Conservation (phyloP, 2,888 invertebrate genomes). For the Phyllotreta cruciferae region DNA sequence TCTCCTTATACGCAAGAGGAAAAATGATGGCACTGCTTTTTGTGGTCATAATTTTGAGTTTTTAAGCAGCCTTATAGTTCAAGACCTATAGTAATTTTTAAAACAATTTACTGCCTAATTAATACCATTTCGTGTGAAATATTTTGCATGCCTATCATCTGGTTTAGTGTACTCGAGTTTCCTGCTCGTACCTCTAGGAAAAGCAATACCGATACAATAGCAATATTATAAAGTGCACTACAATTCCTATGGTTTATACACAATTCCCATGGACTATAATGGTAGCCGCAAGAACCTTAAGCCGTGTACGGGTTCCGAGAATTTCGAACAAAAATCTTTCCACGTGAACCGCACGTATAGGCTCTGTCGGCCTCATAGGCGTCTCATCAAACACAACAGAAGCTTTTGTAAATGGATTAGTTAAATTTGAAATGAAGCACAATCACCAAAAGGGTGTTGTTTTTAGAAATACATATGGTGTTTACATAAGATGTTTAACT, state of each 20-base stretch:
- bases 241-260: constrained; percentile 28
- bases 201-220: constrained; percentile 9
- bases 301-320: constrained; percentile 36
- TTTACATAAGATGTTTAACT: no score
- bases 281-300: constrained; percentile 27
- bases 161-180: not conserved
- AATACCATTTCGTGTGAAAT: no score
- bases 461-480: no score
- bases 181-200: constrained; percentile 16
- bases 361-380: constrained; percentile 27
- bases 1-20: no score
- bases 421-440: no score
- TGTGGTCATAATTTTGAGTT: no score
- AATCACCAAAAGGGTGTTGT: no score
- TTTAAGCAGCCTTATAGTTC: no score
- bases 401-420: not conserved
- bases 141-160: not conserved
- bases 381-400: not conserved
- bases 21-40: no score
- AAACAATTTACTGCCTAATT: not conserved
- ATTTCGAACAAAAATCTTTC: constrained; percentile 32
- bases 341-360: constrained; percentile 26
- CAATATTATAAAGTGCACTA: constrained; percentile 24
- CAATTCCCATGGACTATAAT: constrained; percentile 1
- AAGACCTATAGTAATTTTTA: no score